phyloP scores from a whole-genome alignment of 2,888 invertebrate species.

The Caenorhabditis sp. region DNA sequence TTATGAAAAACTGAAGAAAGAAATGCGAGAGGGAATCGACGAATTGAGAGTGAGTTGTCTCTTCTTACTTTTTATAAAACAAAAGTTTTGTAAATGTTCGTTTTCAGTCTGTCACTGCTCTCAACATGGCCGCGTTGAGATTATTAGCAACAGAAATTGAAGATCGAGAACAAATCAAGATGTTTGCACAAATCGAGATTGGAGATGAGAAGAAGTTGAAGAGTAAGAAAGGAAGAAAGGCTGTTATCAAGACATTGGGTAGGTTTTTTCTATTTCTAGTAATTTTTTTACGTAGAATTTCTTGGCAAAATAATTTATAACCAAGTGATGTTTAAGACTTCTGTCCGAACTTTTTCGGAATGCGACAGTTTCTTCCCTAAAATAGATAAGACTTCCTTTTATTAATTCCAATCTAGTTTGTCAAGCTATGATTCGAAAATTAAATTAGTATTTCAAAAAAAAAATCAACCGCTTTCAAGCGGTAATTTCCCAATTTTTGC shows the following conservation, averaged over 20 bases:
- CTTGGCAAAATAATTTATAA: no score
- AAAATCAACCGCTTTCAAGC: not conserved
- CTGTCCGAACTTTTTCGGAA: no score
- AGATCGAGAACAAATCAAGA: constrained; percentile 78
- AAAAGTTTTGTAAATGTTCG: no score
- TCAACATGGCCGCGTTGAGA: constrained; percentile 84
- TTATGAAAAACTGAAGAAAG: constrained; percentile 78
- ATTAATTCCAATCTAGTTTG: no score
- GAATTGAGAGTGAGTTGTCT: constrained; percentile 69
- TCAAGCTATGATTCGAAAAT: no score
- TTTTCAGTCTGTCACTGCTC: constrained; percentile 82
- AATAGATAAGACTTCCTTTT: no score
- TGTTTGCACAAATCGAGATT: constrained; percentile 42
- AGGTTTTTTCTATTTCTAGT: no score
- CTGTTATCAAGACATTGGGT: constrained; percentile 41
- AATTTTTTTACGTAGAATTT: no score
- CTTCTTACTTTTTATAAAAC: constrained; percentile 1
- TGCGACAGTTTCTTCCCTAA: no score
- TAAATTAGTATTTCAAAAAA: no score
- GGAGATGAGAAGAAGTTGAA: constrained; percentile 14
- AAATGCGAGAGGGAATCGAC: constrained; percentile 76
- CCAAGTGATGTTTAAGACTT: no score
- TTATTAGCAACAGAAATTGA: constrained; percentile 82
- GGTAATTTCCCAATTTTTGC: not conserved
- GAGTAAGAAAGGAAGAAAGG: constrained; percentile 49